Conservation (phyloP, 1,140 invertebrate genomes). For the Mercenaria mercenaria region DNA sequence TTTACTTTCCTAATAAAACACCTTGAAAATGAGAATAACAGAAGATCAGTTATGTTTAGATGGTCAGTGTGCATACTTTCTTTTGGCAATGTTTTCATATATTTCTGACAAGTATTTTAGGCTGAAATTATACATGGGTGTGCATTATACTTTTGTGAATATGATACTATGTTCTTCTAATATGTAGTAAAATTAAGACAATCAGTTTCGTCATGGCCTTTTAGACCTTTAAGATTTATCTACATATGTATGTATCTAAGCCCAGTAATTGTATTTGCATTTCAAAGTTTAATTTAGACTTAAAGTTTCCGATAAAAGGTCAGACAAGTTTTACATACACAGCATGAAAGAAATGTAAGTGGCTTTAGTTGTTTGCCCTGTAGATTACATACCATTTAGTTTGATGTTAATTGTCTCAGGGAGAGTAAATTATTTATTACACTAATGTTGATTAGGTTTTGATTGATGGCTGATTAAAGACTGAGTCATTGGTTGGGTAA, state of each 20-base stretch:
- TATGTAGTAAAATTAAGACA: neutral
- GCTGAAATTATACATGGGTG: no score
- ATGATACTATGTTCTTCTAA: neutral
- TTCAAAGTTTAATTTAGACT: neutral
- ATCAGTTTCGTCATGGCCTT: neutral
- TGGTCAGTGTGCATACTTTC: no score
- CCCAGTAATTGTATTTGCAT: conserved; percentile 13
- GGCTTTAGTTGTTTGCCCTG: neutral
- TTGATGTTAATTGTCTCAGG: conserved; percentile 10
- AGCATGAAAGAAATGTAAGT: conserved; percentile 9
- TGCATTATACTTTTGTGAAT: no score
- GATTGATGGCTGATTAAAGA: neutral
- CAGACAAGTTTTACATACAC: neutral
- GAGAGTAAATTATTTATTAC: neutral
- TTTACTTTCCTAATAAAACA: no score
- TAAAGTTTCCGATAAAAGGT: neutral
- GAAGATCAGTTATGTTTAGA: no score
- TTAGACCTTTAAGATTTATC: neutral
- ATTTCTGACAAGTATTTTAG: no score
- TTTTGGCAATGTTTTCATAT: no score
- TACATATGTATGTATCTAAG: conserved; percentile 32
- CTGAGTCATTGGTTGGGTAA: no score
- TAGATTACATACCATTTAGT: neutral
- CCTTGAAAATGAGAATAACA: no score
- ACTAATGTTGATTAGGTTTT: neutral